A percentile compares a stretch with the other conserved stretches of the same genome.
Conservation (phyloP, 2,888 invertebrate species). For the Trachelus iudaicus region DNA sequence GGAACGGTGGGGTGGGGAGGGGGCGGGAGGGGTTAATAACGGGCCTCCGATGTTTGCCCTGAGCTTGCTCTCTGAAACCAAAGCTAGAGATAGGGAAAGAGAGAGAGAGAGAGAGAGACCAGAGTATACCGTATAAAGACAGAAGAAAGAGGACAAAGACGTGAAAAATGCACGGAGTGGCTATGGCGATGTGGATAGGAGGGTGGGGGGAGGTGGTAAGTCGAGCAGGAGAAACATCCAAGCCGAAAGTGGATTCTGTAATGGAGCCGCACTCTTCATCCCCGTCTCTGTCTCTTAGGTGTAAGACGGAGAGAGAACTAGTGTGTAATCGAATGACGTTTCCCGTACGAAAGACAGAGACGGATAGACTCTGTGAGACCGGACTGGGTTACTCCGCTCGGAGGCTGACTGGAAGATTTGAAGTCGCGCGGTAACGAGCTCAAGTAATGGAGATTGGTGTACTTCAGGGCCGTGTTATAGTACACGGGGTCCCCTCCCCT, state of each 20-base stretch:
- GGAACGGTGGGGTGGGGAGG: too few relatives aligned
- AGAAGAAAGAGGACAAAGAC: not conserved
- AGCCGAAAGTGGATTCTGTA: not conserved
- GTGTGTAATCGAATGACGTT: not conserved
- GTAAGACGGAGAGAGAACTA: not conserved
- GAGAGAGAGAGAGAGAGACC: slow-evolving; percentile 10
- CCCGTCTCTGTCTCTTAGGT: not conserved
- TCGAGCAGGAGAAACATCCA: not conserved
- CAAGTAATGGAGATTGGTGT: slow-evolving; percentile 59
- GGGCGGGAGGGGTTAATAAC: not conserved
- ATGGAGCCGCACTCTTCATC: not conserved
- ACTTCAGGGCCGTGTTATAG: slow-evolving; percentile 30
- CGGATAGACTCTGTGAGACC: not conserved
- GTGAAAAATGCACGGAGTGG: not conserved
- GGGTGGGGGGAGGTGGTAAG: too few relatives aligned
- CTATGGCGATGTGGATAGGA: not conserved
- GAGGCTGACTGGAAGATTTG: not conserved
- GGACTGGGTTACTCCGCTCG: not conserved
- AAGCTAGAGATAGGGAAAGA: slow-evolving; percentile 13
- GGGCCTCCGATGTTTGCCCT: not conserved
- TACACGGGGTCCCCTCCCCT: slow-evolving; percentile 2
- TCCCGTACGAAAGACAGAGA: slow-evolving; percentile 1
- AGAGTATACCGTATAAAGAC: not conserved
- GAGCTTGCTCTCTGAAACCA: not conserved
- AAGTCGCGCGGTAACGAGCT: slow-evolving; percentile 43